Evolutionary conservation across 2,113 vertebrate species (phyloP), one percentile per base, ranked within the genome.

Genomic region (Phaethon lepturus): DNA sequence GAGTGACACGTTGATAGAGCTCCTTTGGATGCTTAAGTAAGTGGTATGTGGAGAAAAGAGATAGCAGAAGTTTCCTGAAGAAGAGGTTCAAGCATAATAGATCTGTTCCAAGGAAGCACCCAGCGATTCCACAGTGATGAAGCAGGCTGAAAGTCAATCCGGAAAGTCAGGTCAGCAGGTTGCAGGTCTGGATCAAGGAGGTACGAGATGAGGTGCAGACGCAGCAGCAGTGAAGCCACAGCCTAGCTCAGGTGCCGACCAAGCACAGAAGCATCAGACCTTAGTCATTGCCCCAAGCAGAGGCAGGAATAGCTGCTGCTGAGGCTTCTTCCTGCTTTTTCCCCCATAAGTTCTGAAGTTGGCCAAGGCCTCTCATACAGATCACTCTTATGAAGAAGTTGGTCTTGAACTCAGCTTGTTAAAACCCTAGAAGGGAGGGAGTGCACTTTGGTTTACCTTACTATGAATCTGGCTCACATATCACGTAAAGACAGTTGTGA

Each of bases 1-100:
- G 44, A 76, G 7, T 45, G 4, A 35, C 26, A 7, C 13, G 6
- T 10, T 58, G 29, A 45, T 13, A 1, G 3, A 59, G 1, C 3
- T 79, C 79, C 8, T 83, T 60, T 56, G 71, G 22, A 50, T 17
- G 40, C 15, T 72, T 75, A 62, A 40, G 0, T 1, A 76, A n/a
- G 14, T 42, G 47, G 23, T n/a, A 28, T 5, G 5, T 58, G 26
- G 58, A 80, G 63, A 55, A 62, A 58, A 68, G 38, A 45, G 17
- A 17, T 12, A 17, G 9, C 5, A 40, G 28, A 55, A 77, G 7
- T 63, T 75, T 83, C 19, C 15, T 59, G 63, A 13, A 60, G 42
- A 67, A 33, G 5, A n/a, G 10, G 16, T 2, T 56, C 52, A 60
- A 45, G 5, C 28, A 42, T 26, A 31, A 40, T 40, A 45, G 40